A percentile compares a stretch with the other conserved stretches of the same genome.
Evolutionary conservation across 1,140 invertebrate genomes (phyloP).

Genomic region (Macrotrachela quadricornifera): DNA sequence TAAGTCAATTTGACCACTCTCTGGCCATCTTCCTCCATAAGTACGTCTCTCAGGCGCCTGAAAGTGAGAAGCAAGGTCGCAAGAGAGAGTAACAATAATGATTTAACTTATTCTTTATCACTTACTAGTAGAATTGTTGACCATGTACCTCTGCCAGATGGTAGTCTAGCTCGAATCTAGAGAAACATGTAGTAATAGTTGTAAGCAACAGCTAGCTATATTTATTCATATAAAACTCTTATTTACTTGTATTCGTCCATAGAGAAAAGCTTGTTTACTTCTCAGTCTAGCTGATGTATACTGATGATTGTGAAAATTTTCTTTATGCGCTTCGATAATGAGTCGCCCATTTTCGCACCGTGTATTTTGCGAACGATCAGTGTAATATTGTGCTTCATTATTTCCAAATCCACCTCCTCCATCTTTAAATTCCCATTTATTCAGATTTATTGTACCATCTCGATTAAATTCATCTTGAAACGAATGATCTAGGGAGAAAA

Average conservation of each 20-base stretch:
- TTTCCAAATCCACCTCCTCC: slow-evolving; percentile 6
- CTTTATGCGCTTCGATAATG: neutral
- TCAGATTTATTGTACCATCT: too few relatives aligned
- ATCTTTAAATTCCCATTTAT: too few relatives aligned
- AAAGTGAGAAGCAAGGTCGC: neutral
- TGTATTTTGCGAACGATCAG: neutral
- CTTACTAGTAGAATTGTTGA: slow-evolving; percentile 8
- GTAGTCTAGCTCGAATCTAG: slow-evolving; percentile 6
- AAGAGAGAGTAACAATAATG: too few relatives aligned
- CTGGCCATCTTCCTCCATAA: too few relatives aligned
- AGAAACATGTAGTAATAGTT: slow-evolving; percentile 2
- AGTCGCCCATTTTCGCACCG: neutral
- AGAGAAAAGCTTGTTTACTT: too few relatives aligned
- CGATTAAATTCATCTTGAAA: too few relatives aligned
- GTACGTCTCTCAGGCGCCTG: too few relatives aligned
- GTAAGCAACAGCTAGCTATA: too few relatives aligned
- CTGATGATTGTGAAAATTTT: neutral
- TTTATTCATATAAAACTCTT: neutral
- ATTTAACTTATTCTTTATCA: too few relatives aligned
- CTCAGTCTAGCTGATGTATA: too few relatives aligned
- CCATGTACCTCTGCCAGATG: slow-evolving; percentile 8
- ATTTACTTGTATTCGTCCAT: too few relatives aligned
- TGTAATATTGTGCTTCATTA: slow-evolving; percentile 9
- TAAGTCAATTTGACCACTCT: slow-evolving; percentile 10
- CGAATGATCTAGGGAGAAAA: too few relatives aligned